A percentile compares a stretch with the other conserved stretches of the same genome.
These are phyloP conservation scores for Thalassaphorura encarpata DNA, from an alignment of 1,140 invertebrate species.

Conservation along the genomic window DNA sequence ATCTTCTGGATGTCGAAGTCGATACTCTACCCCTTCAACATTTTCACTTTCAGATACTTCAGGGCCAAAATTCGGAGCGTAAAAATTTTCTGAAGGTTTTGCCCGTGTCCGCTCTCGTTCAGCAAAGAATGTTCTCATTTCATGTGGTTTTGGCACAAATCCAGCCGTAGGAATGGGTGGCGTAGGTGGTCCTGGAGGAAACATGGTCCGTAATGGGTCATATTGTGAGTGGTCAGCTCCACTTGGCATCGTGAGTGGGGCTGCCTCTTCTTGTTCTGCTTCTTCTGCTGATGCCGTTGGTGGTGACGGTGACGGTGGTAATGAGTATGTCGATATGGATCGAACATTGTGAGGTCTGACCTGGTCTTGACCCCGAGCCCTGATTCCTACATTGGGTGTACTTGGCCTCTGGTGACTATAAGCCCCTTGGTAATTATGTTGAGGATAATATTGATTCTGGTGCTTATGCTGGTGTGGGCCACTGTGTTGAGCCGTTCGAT, in stretches of 20 bases:
- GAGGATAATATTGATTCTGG: slow-evolving; percentile 17
- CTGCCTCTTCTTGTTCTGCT: neutral
- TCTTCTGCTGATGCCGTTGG: neutral
- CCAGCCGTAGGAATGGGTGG: neutral
- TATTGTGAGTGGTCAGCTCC: no score
- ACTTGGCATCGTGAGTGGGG: no score
- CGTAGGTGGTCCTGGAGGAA: neutral
- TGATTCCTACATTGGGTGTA: neutral
- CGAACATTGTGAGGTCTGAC: neutral
- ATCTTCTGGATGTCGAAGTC: neutral
- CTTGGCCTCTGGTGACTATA: slow-evolving; percentile 13
- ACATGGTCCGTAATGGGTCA: neutral
- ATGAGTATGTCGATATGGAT: neutral
- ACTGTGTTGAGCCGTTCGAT: neutral
- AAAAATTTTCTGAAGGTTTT: slow-evolving; percentile 12
- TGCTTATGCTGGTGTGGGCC: slow-evolving; percentile 7
- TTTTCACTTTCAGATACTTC: neutral
- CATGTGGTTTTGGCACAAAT: slow-evolving; percentile 9
- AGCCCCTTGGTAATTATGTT: slow-evolving; percentile 29
- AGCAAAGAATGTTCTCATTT: slow-evolving; percentile 30
- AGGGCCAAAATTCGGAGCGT: slow-evolving; percentile 26
- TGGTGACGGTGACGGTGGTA: neutral
- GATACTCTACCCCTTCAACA: neutral
- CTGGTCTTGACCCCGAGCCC: neutral
- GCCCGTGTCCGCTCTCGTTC: slow-evolving; percentile 16